A percentile compares a stretch with the other conserved stretches of the same genome.
These are phyloP conservation scores for Dufourea novaeangliae DNA, from an alignment of 1,140 invertebrate genomes.

Conservation along the genomic window DNA sequence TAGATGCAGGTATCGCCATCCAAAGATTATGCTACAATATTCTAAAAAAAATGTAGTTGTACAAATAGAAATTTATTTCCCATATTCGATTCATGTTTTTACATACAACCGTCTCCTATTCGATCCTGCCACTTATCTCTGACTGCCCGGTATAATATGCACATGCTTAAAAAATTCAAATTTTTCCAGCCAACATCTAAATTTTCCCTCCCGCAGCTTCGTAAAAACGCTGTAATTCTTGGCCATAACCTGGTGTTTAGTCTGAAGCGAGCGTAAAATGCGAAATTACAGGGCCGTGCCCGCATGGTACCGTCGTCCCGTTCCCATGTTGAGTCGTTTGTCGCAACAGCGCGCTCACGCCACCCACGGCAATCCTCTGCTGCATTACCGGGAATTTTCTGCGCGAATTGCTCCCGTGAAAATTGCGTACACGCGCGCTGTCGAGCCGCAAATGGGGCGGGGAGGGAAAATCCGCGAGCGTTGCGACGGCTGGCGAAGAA, in stretches of 20 bases:
- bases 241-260: not conserved
- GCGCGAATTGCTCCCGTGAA: conserved; percentile 16
- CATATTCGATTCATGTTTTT: no score
- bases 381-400: conserved; percentile 20
- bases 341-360: conserved; percentile 13
- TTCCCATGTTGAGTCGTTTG: conserved; percentile 47
- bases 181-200: no score
- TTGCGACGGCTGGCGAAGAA: conserved; percentile 14
- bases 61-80: no score
- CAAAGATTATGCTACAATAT: no score
- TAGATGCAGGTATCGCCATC: no score
- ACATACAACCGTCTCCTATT: no score
- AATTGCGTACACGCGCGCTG: conserved; percentile 32
- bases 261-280: conserved; percentile 2
- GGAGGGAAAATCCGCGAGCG: conserved; percentile 21
- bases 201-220: no score
- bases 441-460: not conserved
- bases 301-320: conserved; percentile 3
- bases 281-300: conserved; percentile 44
- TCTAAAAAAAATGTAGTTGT: no score
- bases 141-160: no score
- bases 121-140: no score
- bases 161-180: no score
- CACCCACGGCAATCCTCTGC: conserved; percentile 36
- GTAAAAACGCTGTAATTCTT: not conserved